Evolutionary conservation across 2,888 invertebrate genomes (phyloP).

Genomic region (Ophion ellenae): DNA sequence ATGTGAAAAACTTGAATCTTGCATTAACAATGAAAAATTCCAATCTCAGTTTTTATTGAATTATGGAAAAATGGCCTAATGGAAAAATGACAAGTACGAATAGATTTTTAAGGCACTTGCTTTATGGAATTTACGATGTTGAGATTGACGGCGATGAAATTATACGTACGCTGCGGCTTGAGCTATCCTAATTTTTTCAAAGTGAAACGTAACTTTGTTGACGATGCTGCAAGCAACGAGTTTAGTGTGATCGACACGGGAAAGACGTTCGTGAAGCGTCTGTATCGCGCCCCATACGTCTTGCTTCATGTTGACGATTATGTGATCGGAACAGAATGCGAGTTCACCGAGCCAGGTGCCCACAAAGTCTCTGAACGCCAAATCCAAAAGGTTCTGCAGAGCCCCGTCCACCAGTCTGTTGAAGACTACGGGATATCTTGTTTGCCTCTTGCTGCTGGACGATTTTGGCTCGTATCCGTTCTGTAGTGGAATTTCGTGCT

Average conservation of each 20-base stretch:
- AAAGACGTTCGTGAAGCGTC: conserved; percentile 89
- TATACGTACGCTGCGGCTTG: conserved; percentile 89
- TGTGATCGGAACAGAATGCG: conserved; percentile 88
- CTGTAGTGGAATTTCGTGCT: conserved; percentile 68
- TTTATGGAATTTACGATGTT: background rate
- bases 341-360: conserved; percentile 90
- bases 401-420: conserved; percentile 93
- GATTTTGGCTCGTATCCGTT: conserved; percentile 78
- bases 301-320: conserved; percentile 89
- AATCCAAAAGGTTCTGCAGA: conserved; percentile 92
- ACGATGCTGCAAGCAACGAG: conserved; percentile 93
- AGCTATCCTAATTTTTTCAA: conserved; percentile 92
- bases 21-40: too few species aligned
- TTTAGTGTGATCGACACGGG: conserved; percentile 92
- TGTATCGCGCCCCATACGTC: conserved; percentile 93
- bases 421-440: conserved; percentile 91
- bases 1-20: background rate
- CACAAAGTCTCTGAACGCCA: conserved; percentile 92
- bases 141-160: background rate
- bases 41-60: too few species aligned
- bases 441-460: conserved; percentile 83
- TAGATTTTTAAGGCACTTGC: too few species aligned
- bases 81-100: too few species aligned
- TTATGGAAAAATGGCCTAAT: too few species aligned
- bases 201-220: conserved; percentile 92